phyloP scores from a whole-genome alignment of 1,140 invertebrate species.

The Plectrocnemia conspersa region DNA sequence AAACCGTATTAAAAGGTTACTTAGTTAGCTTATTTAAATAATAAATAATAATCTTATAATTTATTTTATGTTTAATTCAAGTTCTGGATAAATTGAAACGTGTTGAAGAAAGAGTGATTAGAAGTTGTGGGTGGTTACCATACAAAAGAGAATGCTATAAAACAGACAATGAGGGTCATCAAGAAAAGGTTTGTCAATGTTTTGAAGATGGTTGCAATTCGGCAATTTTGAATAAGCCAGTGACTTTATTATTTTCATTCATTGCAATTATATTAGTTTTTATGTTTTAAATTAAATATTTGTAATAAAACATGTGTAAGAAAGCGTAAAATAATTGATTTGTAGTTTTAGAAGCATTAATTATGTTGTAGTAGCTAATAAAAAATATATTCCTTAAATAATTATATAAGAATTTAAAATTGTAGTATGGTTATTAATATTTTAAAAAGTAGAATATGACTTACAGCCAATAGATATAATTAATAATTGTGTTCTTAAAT shows the following conservation, averaged over 20 bases:
- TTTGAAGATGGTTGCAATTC: constrained; percentile 30
- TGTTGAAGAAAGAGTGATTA: constrained; percentile 13
- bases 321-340: no score
- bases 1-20: constrained; percentile 16
- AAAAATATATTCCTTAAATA: not conserved
- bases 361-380: no score
- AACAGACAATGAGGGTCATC: constrained; percentile 30
- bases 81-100: constrained; percentile 19
- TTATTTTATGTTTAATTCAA: constrained; percentile 7
- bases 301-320: no score
- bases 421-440: no score
- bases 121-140: constrained; percentile 28
- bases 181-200: constrained; percentile 31
- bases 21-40: not conserved
- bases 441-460: no score
- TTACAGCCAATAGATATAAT: no score
- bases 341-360: not conserved
- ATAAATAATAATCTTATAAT: not conserved
- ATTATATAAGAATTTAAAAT: no score
- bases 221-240: not conserved
- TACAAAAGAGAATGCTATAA: constrained; percentile 29
- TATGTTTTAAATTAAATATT: not conserved
- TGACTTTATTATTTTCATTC: not conserved
- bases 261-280: not conserved
- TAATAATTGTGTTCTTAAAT: no score